Conservation (phyloP, 2,888 invertebrate genomes). For the Epirrita christyi region DNA sequence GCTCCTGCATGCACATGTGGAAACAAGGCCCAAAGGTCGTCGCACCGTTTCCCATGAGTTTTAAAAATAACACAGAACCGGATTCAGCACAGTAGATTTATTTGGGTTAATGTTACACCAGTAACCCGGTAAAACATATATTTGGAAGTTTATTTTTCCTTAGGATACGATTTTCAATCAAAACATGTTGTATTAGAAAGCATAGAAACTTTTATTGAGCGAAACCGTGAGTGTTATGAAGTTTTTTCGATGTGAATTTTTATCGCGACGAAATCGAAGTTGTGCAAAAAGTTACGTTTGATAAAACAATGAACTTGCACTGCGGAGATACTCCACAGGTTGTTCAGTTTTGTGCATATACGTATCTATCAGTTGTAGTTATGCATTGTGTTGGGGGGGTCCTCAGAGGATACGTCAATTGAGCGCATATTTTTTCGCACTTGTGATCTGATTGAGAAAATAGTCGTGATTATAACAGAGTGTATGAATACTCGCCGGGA, state of each 20-base stretch:
- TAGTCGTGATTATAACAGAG: slow-evolving; percentile 10
- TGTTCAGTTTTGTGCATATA: slow-evolving; percentile 36
- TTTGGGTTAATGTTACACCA: slow-evolving; percentile 63
- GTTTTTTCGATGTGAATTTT: slow-evolving; percentile 58
- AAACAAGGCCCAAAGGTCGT: slow-evolving; percentile 49
- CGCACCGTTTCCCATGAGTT: slow-evolving; percentile 52
- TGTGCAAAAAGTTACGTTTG: slow-evolving; percentile 56
- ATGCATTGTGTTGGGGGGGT: slow-evolving; percentile 14
- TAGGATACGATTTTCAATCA: slow-evolving; percentile 20
- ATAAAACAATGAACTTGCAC: slow-evolving; percentile 72
- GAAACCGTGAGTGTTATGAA: slow-evolving; percentile 68
- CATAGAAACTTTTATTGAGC: slow-evolving; percentile 45
- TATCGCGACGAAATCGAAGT: slow-evolving; percentile 58
- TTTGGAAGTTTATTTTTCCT: slow-evolving; percentile 38
- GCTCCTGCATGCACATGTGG: slow-evolving; percentile 15
- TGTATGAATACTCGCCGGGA: slow-evolving; percentile 16
- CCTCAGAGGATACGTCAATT: slow-evolving; percentile 30
- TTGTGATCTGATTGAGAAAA: slow-evolving; percentile 24
- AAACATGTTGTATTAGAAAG: slow-evolving; percentile 31
- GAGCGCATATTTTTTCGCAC: slow-evolving; percentile 29
- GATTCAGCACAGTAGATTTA: slow-evolving; percentile 64
- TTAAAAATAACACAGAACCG: slow-evolving; percentile 59
- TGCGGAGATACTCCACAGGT: slow-evolving; percentile 51
- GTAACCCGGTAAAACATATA: slow-evolving; percentile 56
- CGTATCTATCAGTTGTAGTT: background rate